Base-by-base conservation (phyloP, 1,140 invertebrate species). In the Tenebrio molitor region DNA sequence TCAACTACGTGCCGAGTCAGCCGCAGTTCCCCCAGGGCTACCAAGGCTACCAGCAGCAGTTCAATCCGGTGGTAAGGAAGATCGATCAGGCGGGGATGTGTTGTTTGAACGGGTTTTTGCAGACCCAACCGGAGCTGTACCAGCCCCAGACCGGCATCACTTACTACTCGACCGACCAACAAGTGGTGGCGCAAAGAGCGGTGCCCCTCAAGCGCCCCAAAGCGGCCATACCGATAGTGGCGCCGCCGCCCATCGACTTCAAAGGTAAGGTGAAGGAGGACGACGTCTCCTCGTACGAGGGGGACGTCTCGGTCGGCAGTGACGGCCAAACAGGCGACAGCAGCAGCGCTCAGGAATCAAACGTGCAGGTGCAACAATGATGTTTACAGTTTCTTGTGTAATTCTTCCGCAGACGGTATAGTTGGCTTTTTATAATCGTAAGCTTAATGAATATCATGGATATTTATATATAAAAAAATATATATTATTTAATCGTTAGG, bases 151-250 rank as follows among this genome's bases (percentile, higher is more conserved):
- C 79, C 8, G 82, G 82, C 23, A 83, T 82, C 7, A 83, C 82
- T 14, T 83, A 83, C 67, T 83, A 83, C 69, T 81, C 81, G 15
- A 77, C 82, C n/a, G 80, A 82, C 50, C 82, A 83, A 70, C 82
- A 82, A n/a, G n/a, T n/a, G 62, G 62, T 80, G 3, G 62, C 72
- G 12, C 81, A 81, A 67, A 53, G 81, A 23, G 23, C 78, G 3
- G 77, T 75, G 1, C 77, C 79, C 8, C 79, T 70, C 66, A 83
- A 81, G 64, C 71, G 82, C 7, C 81, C 81, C 1, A 83, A 81
- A 62, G 82, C 81, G 2, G 82, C 82, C 1, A 83, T 83, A 16
- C 82, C 82, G 0, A 83, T 83, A 15, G 78, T 83, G 14, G 78
- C 81, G 0, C 82, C 82, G 6, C 80, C 78, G n/a, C 77, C 76